Percentiles rank a stretch among this genome's conserved stretches.
Evolutionary conservation across 2,113 vertebrate species (phyloP).

Genomic region (Cyanoderma ruficeps): DNA sequence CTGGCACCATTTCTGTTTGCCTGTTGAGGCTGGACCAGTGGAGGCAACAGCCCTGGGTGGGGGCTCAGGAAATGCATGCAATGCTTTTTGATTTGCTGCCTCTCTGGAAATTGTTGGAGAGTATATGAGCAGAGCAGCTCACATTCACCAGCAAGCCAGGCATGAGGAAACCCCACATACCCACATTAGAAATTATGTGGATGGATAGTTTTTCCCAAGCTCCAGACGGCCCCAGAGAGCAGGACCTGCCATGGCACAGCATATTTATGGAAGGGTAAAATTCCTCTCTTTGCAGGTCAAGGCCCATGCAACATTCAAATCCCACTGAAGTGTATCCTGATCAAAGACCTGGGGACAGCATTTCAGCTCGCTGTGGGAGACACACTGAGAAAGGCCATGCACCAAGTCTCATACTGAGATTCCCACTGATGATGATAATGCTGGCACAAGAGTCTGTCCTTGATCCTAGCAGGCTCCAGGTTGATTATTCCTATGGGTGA

Average conservation of each 20-base stretch:
- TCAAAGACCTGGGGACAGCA: neutral
- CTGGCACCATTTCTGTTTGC: neutral
- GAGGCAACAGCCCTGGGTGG: neutral
- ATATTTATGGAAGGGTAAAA: constrained; percentile 37
- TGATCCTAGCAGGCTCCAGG: neutral
- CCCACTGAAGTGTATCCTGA: constrained; percentile 11
- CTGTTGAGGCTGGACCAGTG: fast-evolving
- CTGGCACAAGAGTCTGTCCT: neutral
- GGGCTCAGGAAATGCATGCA: neutral
- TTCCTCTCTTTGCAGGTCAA: constrained; percentile 7
- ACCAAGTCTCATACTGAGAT: neutral
- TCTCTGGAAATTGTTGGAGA: neutral
- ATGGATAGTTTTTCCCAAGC: constrained; percentile 35
- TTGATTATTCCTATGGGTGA: neutral
- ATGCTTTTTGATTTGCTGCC: neutral
- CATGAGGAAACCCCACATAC: neutral
- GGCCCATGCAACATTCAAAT: neutral
- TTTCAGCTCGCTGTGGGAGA: neutral
- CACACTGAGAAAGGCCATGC: neutral
- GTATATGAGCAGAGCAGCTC: neutral
- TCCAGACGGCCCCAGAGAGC: neutral
- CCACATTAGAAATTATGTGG: neutral
- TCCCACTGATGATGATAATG: neutral
- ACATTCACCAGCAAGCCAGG: fast-evolving
- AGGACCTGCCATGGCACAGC: neutral